phyloP scores from a whole-genome alignment of 2,888 invertebrate genomes.

The Cartodere bifasciata region DNA sequence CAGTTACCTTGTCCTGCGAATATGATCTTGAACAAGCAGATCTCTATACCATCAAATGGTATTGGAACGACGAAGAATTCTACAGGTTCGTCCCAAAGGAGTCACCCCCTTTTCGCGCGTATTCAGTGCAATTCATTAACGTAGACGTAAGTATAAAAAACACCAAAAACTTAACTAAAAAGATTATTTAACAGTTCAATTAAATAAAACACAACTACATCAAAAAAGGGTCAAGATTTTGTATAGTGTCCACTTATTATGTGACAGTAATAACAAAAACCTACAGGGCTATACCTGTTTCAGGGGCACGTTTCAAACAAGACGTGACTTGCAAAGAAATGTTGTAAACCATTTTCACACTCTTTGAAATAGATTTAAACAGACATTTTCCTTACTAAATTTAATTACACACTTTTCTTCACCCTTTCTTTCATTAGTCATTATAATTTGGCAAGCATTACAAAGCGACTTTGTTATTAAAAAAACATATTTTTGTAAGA shows the following conservation, averaged over 20 bases:
- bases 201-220: too few species aligned
- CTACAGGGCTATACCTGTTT: too few species aligned
- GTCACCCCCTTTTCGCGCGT: conserved; percentile 38
- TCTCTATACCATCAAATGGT: conserved; percentile 43
- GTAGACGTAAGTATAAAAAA: conserved; percentile 37
- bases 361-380: conserved; percentile 1
- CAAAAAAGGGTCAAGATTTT: too few species aligned
- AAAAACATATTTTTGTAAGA: too few species aligned
- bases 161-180: conserved; percentile 4
- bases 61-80: conserved; percentile 41
- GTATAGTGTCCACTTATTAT: too few species aligned
- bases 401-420: background rate
- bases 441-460: too few species aligned
- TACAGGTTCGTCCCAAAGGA: conserved; percentile 43
- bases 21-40: conserved; percentile 41
- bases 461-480: too few species aligned
- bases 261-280: too few species aligned
- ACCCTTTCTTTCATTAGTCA: background rate
- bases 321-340: conserved; percentile 2
- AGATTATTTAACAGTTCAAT: too few species aligned
- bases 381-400: conserved; percentile 3
- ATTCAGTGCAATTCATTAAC: conserved; percentile 35
- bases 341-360: conserved; percentile 1
- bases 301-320: too few species aligned
- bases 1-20: conserved; percentile 37